Conservation (phyloP, 2,113 vertebrate species). For the Oncorhynchus clarkii region DNA sequence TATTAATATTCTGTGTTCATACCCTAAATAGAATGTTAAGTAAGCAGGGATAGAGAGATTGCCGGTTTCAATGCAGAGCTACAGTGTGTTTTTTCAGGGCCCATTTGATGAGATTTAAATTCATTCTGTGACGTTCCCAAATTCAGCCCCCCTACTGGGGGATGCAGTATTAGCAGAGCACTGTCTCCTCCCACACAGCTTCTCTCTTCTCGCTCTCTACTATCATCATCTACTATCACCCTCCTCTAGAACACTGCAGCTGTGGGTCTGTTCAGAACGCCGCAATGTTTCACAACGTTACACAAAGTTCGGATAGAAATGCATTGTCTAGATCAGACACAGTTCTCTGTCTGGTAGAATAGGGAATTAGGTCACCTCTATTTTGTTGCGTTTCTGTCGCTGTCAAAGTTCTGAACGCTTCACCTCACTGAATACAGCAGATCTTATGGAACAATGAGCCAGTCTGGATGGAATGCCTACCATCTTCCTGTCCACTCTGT, state of each 20-base stretch:
- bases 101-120: conserved; percentile 79
- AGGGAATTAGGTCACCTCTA: too few species aligned
- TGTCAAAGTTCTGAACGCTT: conserved; percentile 7
- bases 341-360: too few species aligned
- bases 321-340: too few species aligned
- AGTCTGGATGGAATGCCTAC: not conserved
- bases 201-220: not conserved
- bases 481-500: not conserved
- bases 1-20: too few species aligned
- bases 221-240: conserved; percentile 5
- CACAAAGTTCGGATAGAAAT: too few species aligned
- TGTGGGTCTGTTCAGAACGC: not conserved
- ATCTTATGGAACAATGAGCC: not conserved
- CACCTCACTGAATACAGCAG: not conserved
- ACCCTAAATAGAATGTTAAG: conserved; percentile 21
- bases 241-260: conserved; percentile 45
- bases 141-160: conserved; percentile 39
- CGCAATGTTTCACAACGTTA: too few species aligned
- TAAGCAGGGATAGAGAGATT: conserved; percentile 4
- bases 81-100: conserved; percentile 25
- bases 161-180: conserved; percentile 50
- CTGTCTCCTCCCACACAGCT: conserved; percentile 58
- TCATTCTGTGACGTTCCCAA: conserved; percentile 73
- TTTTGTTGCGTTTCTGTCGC: too few species aligned
- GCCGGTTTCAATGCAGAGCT: conserved; percentile 17